phyloP scores from a whole-genome alignment of 2,113 vertebrate species.

The Catharus bicknelli region DNA sequence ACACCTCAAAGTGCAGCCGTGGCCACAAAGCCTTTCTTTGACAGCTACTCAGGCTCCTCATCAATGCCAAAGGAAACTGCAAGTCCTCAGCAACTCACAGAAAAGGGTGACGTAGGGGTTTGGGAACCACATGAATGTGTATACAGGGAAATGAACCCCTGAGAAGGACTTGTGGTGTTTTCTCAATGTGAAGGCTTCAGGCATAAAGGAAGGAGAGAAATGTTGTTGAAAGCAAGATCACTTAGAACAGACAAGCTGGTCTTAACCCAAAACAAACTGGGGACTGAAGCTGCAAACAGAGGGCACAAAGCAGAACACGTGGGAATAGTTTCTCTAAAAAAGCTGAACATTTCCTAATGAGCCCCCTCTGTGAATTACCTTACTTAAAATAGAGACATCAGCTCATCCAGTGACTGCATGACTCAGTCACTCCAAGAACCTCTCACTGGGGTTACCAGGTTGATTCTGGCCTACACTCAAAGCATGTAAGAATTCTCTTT shows the following conservation, averaged over 20 bases:
- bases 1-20: neutral
- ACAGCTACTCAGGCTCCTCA: neutral
- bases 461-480: neutral
- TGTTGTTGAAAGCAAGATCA: neutral
- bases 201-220: neutral
- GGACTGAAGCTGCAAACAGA: neutral
- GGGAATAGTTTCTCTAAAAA: neutral
- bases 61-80: neutral
- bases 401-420: neutral
- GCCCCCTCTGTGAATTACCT: neutral
- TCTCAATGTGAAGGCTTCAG: neutral
- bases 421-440: neutral
- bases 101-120: neutral
- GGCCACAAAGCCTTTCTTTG: neutral
- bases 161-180: neutral
- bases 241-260: neutral
- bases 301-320: neutral
- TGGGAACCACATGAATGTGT: neutral
- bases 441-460: neutral
- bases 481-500: neutral
- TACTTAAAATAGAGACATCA: neutral
- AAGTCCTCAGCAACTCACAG: neutral
- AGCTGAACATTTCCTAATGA: neutral
- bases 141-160: neutral
- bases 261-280: neutral